Percentiles rank a stretch among this genome's conserved stretches.
Conservation (phyloP, 2,888 invertebrate genomes). For the Noctuana brunneofusca region DNA sequence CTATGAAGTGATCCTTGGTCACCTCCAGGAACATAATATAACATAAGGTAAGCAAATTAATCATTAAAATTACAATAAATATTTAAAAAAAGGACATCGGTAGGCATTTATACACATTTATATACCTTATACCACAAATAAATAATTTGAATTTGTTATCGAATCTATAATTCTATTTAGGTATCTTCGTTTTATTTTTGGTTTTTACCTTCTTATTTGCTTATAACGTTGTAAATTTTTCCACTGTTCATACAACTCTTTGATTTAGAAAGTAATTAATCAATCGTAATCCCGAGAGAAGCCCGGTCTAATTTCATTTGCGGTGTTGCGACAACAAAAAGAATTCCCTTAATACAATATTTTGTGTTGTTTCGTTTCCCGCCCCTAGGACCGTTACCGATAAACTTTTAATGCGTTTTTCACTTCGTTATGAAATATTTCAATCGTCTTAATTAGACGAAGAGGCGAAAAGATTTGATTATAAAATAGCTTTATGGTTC, state of each 20-base stretch:
- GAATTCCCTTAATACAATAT: conserved; percentile 39
- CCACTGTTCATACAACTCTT: conserved; percentile 18
- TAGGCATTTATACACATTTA: too few species aligned
- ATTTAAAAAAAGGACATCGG: too few species aligned
- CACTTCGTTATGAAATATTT: conserved; percentile 70
- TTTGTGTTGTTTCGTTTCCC: conserved; percentile 48
- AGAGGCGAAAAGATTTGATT: conserved; percentile 58
- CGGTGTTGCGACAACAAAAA: conserved; percentile 35
- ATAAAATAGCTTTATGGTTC: conserved; percentile 48
- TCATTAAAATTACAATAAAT: too few species aligned
- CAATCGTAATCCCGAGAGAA: conserved; percentile 15
- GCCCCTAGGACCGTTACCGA: conserved; percentile 47
- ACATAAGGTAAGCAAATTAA: too few species aligned
- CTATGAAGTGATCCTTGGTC: too few species aligned
- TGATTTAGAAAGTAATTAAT: conserved; percentile 26
- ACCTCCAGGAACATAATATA: too few species aligned
- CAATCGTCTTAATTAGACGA: conserved; percentile 64
- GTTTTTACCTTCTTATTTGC: background rate
- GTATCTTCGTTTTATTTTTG: background rate
- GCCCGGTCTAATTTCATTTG: conserved; percentile 32
- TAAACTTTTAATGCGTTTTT: conserved; percentile 75
- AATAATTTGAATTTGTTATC: too few species aligned
- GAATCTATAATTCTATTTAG: too few species aligned
- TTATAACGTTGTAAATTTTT: background rate
- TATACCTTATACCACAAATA: too few species aligned